These are phyloP conservation scores for Trichomycterus rosablanca DNA, from an alignment of 2,113 vertebrate species.

Conservation along the genomic window DNA sequence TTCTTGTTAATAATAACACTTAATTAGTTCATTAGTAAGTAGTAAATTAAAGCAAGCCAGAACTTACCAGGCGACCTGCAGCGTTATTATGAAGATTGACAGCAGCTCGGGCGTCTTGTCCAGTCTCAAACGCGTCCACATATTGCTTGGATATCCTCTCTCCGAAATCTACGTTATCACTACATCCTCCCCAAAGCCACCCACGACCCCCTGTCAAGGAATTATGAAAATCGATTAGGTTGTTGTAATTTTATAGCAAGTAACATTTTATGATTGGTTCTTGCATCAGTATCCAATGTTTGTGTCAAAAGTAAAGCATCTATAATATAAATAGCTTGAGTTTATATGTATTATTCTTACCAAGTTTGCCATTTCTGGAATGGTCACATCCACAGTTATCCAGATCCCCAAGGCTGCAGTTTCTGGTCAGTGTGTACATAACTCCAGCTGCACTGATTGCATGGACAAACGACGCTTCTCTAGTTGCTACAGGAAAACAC, in stretches of 20 bases:
- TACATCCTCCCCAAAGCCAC: conserved; percentile 97
- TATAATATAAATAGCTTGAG: too few species aligned
- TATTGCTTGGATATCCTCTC: conserved; percentile 90
- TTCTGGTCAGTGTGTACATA: conserved; percentile 90
- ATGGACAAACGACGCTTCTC: conserved; percentile 89
- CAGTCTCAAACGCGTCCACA: conserved; percentile 88
- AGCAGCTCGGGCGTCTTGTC: conserved; percentile 84
- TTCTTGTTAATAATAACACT: too few species aligned
- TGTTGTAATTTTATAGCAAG: not conserved
- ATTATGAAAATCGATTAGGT: not conserved
- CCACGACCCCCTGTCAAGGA: conserved; percentile 78
- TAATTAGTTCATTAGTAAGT: too few species aligned
- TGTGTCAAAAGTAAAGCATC: too few species aligned
- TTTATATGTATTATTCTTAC: conserved; percentile 53
- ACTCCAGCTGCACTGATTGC: conserved; percentile 93
- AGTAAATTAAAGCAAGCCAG: too few species aligned
- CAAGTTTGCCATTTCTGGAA: conserved; percentile 81
- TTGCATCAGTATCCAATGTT: too few species aligned
- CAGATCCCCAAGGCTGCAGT: conserved; percentile 91
- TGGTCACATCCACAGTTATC: conserved; percentile 92
- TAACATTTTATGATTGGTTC: not conserved
- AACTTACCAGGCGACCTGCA: conserved; percentile 80
- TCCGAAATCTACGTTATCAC: conserved; percentile 92
- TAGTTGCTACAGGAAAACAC: conserved; percentile 72
- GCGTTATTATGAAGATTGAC: conserved; percentile 97